Base-by-base conservation (phyloP, 2,888 invertebrate genomes). In the Morpho achilles region DNA sequence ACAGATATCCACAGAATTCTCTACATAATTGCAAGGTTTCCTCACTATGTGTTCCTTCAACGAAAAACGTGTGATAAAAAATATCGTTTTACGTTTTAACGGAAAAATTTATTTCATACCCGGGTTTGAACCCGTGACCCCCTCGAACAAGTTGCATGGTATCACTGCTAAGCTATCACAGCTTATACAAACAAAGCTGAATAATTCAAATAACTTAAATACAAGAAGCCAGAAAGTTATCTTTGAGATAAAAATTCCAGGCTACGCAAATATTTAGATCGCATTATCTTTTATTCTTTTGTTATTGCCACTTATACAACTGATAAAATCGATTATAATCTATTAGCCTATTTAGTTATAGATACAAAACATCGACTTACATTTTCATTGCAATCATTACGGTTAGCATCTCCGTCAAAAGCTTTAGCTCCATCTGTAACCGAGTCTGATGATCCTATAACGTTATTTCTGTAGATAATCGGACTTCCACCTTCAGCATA, bases 401-500 rank as follows among this genome's bases (percentile, higher is more conserved):
- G 42, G 10, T 16, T 9, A 39, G 10, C 22, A 8, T 23, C 32
- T 16, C 8, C 45, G 8, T n/a, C 44, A n/a, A n/a, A 8, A 5
- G 7, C 43, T 47, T 50, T 7, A 22, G 22, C 16, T 9, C 40
- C 4, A 42, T 87, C 85, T 5, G 95, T 95, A 72, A 94, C 84
- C 0, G 95, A 94, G 51, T 93, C 91, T 2, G 94, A 94, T 59
- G 93, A 92, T 61, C 93, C 91, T 50, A 93, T 88, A 45, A 92
- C 56, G 43, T 70, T 61, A 42, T 70, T 71, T 39, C 80, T 79
- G 41, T 74, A 73, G 7, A 71, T 65, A 2, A 80, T 64, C 7
- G 76, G 74, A 64, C 72, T 75, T 0, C 75, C 75, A 9, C 62
- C 63, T 50, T 65, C 53, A 49, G 47, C 43, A n/a, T 46, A 52